Percentiles rank a stretch among this genome's conserved stretches.
Conservation (phyloP, 2,797 vertebrate species). For the Urosaurus nigricauda region DNA sequence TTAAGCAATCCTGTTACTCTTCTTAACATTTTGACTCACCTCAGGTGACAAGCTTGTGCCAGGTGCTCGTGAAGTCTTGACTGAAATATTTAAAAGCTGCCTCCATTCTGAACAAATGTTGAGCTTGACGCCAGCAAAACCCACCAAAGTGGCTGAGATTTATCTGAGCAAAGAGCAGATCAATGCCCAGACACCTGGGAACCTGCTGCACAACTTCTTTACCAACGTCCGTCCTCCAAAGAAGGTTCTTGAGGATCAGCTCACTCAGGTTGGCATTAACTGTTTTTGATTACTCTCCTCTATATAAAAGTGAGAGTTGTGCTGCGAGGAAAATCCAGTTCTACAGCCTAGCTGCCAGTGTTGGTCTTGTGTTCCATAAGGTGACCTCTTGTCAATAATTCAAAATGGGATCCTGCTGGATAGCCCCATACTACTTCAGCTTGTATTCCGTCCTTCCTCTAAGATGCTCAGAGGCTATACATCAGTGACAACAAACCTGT, state of each 20-base stretch:
- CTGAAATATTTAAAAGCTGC: constrained; percentile 97
- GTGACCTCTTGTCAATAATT: neutral
- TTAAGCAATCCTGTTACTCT: accelerated
- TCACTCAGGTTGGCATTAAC: constrained; percentile 88
- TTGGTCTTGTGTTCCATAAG: neutral
- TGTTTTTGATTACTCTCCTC: neutral
- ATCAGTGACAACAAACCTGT: neutral
- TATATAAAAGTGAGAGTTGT: no score
- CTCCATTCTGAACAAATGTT: constrained; percentile 94
- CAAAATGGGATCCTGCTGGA: neutral
- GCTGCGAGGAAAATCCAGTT: accelerated
- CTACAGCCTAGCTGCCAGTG: neutral
- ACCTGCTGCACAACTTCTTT: constrained; percentile 95
- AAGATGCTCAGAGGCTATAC: no score
- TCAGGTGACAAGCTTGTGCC: constrained; percentile 93
- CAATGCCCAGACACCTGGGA: constrained; percentile 94
- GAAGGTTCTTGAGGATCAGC: constrained; percentile 96
- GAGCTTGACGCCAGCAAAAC: constrained; percentile 92
- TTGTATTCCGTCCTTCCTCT: neutral
- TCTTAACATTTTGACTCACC: neutral
- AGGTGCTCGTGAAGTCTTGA: constrained; percentile 92
- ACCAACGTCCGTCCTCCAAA: constrained; percentile 95
- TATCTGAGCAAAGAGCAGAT: constrained; percentile 99
- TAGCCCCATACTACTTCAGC: neutral
- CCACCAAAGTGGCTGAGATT: constrained; percentile 94